Evolutionary conservation across 1,140 invertebrate genomes (phyloP).

Genomic region (Drosophila chauvacae): DNA sequence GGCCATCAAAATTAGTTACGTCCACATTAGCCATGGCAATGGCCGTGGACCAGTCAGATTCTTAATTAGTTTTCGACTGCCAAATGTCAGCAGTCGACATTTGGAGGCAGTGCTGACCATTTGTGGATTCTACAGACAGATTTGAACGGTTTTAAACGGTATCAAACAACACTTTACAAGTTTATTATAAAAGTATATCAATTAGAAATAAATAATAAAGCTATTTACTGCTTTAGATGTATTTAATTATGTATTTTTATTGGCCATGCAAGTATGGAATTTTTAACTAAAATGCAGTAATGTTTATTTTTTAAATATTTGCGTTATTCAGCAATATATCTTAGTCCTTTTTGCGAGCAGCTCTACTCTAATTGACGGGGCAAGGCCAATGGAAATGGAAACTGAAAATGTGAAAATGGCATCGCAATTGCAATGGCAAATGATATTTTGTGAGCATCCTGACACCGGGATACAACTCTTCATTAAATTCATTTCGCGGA

Average conservation of each 20-base stretch:
- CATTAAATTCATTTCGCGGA: slow-evolving; percentile 49
- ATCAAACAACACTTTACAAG: not conserved
- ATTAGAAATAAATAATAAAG: not conserved
- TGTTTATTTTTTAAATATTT: not conserved
- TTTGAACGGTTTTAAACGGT: not conserved
- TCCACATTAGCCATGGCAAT: slow-evolving; percentile 50
- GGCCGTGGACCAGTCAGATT: slow-evolving; percentile 23
- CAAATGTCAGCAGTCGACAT: slow-evolving; percentile 7
- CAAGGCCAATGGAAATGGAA: slow-evolving; percentile 40
- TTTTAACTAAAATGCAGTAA: not conserved
- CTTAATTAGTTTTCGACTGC: slow-evolving; percentile 61
- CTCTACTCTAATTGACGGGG: not conserved
- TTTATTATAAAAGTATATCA: not conserved
- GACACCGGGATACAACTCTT: slow-evolving; percentile 33
- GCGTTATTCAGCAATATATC: not conserved
- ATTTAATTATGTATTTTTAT: too few species aligned
- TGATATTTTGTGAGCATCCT: slow-evolving; percentile 38
- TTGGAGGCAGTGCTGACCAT: not conserved
- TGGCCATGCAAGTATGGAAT: too few species aligned
- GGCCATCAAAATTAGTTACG: slow-evolving; percentile 55
- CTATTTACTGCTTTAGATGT: not conserved
- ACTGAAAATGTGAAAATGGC: slow-evolving; percentile 35
- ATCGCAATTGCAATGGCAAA: slow-evolving; percentile 21
- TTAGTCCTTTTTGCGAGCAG: not conserved
- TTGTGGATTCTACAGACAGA: not conserved